phyloP scores from a whole-genome alignment of 2,797 vertebrate species.

The Simalia tracyae region DNA sequence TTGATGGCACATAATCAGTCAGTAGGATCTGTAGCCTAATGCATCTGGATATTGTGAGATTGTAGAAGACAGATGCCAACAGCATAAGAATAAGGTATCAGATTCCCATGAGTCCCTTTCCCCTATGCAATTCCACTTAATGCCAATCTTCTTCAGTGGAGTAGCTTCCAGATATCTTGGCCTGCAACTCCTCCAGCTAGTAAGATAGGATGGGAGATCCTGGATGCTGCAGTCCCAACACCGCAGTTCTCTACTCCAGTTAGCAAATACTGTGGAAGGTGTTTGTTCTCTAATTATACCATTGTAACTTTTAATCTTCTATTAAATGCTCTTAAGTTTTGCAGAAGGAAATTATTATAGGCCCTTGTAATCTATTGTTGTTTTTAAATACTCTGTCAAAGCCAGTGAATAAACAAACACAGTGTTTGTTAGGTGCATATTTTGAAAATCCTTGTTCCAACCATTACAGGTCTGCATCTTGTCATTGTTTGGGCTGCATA shows the following conservation, averaged over 20 bases:
- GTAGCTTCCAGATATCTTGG: not conserved
- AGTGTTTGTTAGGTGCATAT: not conserved
- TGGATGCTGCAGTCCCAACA: not conserved
- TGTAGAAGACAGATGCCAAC: not conserved
- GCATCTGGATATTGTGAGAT: not conserved
- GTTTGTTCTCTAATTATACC: not conserved
- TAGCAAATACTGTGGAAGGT: not conserved
- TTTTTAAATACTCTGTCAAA: not conserved
- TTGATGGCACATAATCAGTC: not conserved
- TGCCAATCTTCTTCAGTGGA: not conserved
- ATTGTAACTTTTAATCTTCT: not conserved
- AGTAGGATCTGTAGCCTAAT: not conserved
- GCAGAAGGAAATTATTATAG: not conserved
- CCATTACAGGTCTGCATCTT: not conserved
- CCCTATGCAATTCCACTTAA: not conserved
- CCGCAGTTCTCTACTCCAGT: not conserved
- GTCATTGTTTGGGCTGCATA: not conserved
- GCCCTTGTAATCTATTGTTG: not conserved
- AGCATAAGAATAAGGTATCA: not conserved
- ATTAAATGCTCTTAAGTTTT: not conserved
- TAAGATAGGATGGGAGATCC: not conserved
- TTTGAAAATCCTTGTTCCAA: not conserved
- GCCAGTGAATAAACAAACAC: not conserved
- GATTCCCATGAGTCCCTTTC: not conserved
- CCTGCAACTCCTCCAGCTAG: not conserved